phyloP scores from a whole-genome alignment of 1,140 invertebrate genomes.

The Neuroterus valhalla region DNA sequence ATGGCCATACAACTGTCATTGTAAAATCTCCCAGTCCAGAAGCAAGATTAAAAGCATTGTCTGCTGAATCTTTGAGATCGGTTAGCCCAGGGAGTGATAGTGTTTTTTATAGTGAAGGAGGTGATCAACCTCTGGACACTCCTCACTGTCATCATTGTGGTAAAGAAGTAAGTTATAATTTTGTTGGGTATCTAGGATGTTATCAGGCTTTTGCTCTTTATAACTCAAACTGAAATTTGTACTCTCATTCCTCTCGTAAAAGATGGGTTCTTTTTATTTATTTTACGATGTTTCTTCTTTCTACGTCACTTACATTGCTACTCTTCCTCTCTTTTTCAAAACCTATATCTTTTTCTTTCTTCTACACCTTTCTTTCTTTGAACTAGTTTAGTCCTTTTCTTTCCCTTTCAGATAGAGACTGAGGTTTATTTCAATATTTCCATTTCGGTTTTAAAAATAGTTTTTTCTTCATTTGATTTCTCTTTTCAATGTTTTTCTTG shows the following conservation, averaged over 20 bases:
- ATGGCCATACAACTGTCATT: slow-evolving; percentile 62
- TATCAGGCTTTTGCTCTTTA: slow-evolving; percentile 62
- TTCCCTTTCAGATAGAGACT: too few relatives aligned
- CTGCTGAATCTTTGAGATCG: slow-evolving; percentile 87
- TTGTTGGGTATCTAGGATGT: slow-evolving; percentile 65
- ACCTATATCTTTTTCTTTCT: slow-evolving; percentile 49
- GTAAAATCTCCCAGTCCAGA: slow-evolving; percentile 73
- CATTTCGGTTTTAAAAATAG: too few relatives aligned
- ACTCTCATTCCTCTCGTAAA: too few relatives aligned
- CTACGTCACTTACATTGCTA: slow-evolving; percentile 23
- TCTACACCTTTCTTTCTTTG: slow-evolving; percentile 32
- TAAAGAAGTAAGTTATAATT: slow-evolving; percentile 78
- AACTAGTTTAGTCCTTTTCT: too few relatives aligned
- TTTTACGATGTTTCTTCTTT: too few relatives aligned
- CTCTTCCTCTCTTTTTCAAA: slow-evolving; percentile 36
- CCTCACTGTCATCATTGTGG: slow-evolving; percentile 86
- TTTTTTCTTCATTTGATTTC: too few relatives aligned
- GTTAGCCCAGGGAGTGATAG: slow-evolving; percentile 91
- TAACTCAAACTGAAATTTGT: too few relatives aligned
- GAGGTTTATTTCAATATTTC: too few relatives aligned
- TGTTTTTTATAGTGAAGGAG: slow-evolving; percentile 90
- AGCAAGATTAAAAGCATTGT: slow-evolving; percentile 84
- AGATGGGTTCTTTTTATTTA: too few relatives aligned
- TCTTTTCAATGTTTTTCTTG: too few relatives aligned
- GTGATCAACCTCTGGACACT: slow-evolving; percentile 71